Base-by-base conservation (phyloP, 2,888 invertebrate species). In the Nymphalis c-album region DNA sequence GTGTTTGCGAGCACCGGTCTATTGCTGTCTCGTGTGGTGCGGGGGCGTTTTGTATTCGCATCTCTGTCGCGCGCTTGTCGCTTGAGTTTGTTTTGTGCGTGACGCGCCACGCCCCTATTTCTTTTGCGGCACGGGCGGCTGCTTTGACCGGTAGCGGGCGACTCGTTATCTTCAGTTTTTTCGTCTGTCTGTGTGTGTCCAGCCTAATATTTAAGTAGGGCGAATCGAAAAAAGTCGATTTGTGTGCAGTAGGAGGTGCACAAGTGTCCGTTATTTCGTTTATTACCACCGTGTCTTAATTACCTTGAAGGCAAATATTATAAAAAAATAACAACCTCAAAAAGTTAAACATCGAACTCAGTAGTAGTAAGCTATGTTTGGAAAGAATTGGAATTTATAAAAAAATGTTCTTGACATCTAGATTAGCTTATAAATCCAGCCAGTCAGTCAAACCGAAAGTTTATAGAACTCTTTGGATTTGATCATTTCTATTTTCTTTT, bases 61-160 rank as follows among this genome's bases (percentile, higher is more conserved):
- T 89, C 85, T 80, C 82, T 80, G 78, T 90, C 83, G 76, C 78
- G 60, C 84, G 80, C 80, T 79, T 85, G 85, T 84, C 84, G 80
- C 79, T 75, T 71, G 71, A 86, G 90, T 91, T 91, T 92, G 91
- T 91, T 91, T 91, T 85, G 88, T 85, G 90, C 91, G 91, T 91
- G 91, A 91, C 90, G 88, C 79, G 91, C 87, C 88, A 82, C 91
- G 91, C 91, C 91, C 88, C 76, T 77, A 67, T 76, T 77, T 72
- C 73, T 76, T 78, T 79, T 74, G 74, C 74, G 75, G 76, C 75
- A 75, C 78, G 84, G 86, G 79, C 80, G 82, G 82, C 77, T 78
- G 80, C 89, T 91, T 91, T 90, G 91, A 86, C 89, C 92, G 88
- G 92, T 91, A 91, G 91, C 90, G 81, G 77, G 78, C 79, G 79